Evolutionary conservation across 2,888 invertebrate genomes (phyloP).

Genomic region (Noctuana brunneofusca): DNA sequence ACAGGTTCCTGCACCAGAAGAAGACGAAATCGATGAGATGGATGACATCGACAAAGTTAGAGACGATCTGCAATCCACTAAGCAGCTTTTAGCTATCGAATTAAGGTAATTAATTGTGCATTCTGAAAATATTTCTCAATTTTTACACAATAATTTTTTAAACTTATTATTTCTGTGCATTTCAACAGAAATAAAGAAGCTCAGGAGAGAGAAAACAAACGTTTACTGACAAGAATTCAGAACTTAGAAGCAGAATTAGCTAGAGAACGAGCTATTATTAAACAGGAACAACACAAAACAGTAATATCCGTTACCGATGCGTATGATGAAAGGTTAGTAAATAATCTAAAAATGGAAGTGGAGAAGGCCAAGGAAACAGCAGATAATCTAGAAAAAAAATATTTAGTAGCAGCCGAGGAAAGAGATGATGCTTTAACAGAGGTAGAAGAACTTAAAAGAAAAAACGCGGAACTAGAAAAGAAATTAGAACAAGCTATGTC

Average conservation of each 20-base stretch:
- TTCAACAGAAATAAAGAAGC: conserved; percentile 90
- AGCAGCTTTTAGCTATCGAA: conserved; percentile 94
- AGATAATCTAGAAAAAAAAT: conserved; percentile 91
- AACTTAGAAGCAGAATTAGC: conserved; percentile 92
- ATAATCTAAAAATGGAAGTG: conserved; percentile 88
- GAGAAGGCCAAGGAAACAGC: conserved; percentile 90
- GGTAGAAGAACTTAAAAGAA: conserved; percentile 90
- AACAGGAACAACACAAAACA: conserved; percentile 78
- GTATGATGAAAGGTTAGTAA: conserved; percentile 86
- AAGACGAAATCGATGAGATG: conserved; percentile 91
- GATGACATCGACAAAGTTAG: conserved; percentile 95
- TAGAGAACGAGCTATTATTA: conserved; percentile 84
- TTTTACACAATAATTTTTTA: background rate
- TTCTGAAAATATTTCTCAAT: background rate
- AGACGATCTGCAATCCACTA: conserved; percentile 95
- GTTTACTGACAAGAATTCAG: conserved; percentile 89
- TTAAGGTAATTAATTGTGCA: conserved; percentile 71
- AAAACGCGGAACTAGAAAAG: conserved; percentile 89
- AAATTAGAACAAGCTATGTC: conserved; percentile 87
- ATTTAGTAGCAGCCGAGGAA: conserved; percentile 88
- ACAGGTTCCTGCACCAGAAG: conserved; percentile 70
- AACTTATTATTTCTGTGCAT: conserved; percentile 1
- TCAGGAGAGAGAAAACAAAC: conserved; percentile 92
- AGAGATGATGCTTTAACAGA: conserved; percentile 89
- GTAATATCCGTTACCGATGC: conserved; percentile 80